Evolutionary conservation across 2,888 invertebrate species (phyloP).

Genomic region (Rhimphoctona megacephalus): DNA sequence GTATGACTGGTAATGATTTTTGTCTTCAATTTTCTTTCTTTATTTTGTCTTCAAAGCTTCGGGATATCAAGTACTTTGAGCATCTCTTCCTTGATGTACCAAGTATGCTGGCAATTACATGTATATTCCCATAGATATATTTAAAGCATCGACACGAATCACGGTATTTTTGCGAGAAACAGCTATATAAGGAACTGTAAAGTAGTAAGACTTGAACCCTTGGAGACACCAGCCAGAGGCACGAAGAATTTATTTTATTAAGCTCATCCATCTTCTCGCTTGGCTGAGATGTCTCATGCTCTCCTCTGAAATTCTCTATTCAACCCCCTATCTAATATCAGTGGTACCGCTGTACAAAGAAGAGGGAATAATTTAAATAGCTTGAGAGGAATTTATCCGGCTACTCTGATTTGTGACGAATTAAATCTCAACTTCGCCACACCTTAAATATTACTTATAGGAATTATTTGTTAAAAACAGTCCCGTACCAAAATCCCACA

Average conservation of each 20-base stretch:
- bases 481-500: background rate
- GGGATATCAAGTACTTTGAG: constrained; percentile 18
- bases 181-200: constrained; percentile 27
- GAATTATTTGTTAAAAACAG: background rate
- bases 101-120: constrained; percentile 5
- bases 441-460: background rate
- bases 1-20: background rate
- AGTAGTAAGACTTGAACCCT: constrained; percentile 50
- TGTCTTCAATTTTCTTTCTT: too few species aligned
- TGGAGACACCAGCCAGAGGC: constrained; percentile 36
- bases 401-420: constrained; percentile 7
- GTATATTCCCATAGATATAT: background rate
- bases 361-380: constrained; percentile 60
- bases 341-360: constrained; percentile 46
- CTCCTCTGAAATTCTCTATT: constrained; percentile 58
- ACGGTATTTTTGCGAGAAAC: constrained; percentile 40
- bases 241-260: constrained; percentile 69
- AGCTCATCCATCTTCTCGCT: constrained; percentile 69
- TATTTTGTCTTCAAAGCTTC: background rate
- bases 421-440: background rate
- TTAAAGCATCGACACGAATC: constrained; percentile 52
- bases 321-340: constrained; percentile 56
- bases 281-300: constrained; percentile 57
- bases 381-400: constrained; percentile 32
- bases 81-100: constrained; percentile 18